These are phyloP conservation scores for Stegostoma tigrinum DNA, from an alignment of 2,113 vertebrate species.

Conservation along the genomic window DNA sequence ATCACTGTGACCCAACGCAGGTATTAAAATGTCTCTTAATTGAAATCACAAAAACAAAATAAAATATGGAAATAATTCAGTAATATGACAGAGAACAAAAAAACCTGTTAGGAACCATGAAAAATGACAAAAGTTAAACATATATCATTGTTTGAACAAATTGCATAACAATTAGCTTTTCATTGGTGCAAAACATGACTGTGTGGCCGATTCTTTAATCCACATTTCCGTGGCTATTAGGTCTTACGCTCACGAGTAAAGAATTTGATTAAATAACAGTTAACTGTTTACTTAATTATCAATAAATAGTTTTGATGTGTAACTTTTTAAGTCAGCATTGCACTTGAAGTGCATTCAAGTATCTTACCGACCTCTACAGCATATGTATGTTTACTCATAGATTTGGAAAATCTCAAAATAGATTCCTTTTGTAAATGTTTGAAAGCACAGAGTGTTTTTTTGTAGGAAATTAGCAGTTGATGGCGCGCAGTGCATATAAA, in stretches of 20 bases:
- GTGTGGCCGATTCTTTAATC: background rate
- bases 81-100: background rate
- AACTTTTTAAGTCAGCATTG: background rate
- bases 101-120: background rate
- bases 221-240: background rate
- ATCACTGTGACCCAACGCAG: background rate
- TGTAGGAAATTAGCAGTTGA: background rate
- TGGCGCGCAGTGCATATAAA: background rate
- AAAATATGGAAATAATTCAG: background rate
- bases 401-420: background rate
- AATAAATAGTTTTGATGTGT: background rate
- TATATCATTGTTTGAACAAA: background rate
- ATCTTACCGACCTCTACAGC: background rate
- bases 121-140: background rate
- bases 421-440: background rate
- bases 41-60: background rate
- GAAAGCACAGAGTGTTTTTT: background rate
- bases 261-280: background rate
- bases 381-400: background rate
- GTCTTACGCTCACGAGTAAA: background rate
- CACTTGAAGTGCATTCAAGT: conserved; percentile 1
- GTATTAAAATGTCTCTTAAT: background rate
- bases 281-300: conserved; percentile 2
- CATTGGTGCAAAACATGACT: background rate
- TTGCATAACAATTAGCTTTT: background rate